Conservation (phyloP, 2,797 vertebrate genomes). For the Bufotes viridis region DNA sequence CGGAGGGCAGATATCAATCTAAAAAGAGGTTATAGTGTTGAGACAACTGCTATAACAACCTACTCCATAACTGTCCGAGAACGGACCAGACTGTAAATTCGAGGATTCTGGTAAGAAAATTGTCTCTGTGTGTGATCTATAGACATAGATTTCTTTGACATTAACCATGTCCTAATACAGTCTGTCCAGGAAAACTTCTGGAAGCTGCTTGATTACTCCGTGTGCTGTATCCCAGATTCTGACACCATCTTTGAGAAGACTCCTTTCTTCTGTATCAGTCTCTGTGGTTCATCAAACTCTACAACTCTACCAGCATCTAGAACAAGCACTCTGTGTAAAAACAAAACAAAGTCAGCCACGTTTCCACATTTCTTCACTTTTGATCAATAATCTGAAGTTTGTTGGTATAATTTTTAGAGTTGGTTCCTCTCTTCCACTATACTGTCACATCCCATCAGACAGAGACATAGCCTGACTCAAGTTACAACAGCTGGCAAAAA, state of each 20-base stretch:
- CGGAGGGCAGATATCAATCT: too few species aligned
- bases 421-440: too few species aligned
- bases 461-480: too few species aligned
- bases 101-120: too few species aligned
- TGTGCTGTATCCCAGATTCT: constrained; percentile 64
- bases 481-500: too few species aligned
- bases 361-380: background rate
- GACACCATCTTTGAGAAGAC: constrained; percentile 70
- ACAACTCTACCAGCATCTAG: constrained; percentile 69
- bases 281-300: constrained; percentile 69
- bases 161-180: background rate
- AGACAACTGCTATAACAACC: too few species aligned
- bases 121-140: too few species aligned
- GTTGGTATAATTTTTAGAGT: background rate
- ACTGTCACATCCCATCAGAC: too few species aligned
- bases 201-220: background rate
- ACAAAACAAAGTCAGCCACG: constrained; percentile 3
- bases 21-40: too few species aligned
- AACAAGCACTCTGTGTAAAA: constrained; percentile 70
- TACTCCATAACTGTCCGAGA: too few species aligned
- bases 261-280: constrained; percentile 65
- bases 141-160: too few species aligned
- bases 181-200: background rate
- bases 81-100: too few species aligned
- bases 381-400: background rate